Base-by-base conservation (phyloP, 2,888 invertebrate genomes). In the Ectemnius cavifrons region DNA sequence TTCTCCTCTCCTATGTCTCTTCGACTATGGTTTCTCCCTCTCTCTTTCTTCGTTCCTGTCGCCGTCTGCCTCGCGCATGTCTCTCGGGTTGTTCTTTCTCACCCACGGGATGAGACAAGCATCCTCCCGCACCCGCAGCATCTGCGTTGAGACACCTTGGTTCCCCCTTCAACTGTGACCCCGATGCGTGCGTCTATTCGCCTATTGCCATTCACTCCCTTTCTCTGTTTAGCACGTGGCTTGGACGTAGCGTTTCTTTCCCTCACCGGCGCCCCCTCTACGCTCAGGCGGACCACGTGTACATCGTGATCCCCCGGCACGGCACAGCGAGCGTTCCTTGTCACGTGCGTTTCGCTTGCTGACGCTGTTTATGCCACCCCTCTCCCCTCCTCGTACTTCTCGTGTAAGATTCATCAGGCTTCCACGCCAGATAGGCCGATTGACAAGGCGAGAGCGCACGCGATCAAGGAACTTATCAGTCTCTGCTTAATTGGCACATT, bases 271-370 rank as follows among this genome's bases (percentile, higher is more conserved):
- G 13, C 61, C 49, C 63, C 46, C 52, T 47, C 45, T 45, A 46
- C 11, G 37, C 28, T 45, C 16, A 16, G 5, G 16, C 52, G 18
- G 23, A 77, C 78, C 77, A 77, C 78, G 77, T 77, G 78, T 47
- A 28, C 63, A 71, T 63, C 63, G 18, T 49, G 13, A 45, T 56
- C 61, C 57, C 49, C 63, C 28, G 23, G 37, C 65, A 20, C 47
- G 47, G n/a, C 37, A n/a, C 8, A 63, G 20, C 27, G 52, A 11
- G 52, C 5, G 4, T 37, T 63, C 71, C 2, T 16, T 63, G 72
- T 78, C 79, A 73, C 79, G 71, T 79, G 79, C 73, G 45, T 75
- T 59, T 18, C n/a, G 37, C 69, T 63, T 63, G 52, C 67, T 52
- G 58, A 69, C 70, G 65, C 23, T 20, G 46, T 45, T n/a, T 59